Conservation (phyloP, 2,113 vertebrate species). For the Paracanthobrama guichenoti region DNA sequence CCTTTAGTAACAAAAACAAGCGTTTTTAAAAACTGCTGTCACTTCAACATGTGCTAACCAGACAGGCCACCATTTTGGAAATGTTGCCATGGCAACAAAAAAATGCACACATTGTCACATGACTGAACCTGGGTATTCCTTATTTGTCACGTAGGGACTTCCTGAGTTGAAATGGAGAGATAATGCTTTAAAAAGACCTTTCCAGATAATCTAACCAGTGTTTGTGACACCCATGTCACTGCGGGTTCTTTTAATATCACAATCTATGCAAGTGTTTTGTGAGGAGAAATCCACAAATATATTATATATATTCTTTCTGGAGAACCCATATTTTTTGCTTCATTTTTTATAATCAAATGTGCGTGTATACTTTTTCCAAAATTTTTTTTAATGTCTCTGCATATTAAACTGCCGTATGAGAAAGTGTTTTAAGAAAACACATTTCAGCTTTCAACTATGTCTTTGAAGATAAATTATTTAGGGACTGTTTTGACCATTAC, state of each 20-base stretch:
- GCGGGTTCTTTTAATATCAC: too few relatives aligned
- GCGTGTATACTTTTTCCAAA: background rate
- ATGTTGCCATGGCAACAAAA: too few relatives aligned
- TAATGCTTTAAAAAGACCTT: background rate
- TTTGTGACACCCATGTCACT: too few relatives aligned
- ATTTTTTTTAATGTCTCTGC: background rate
- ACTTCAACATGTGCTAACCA: background rate
- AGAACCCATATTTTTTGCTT: background rate
- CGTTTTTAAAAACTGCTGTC: too few relatives aligned
- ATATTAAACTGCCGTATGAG: background rate
- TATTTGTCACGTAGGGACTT: background rate
- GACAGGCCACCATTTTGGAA: too few relatives aligned
- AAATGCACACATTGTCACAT: too few relatives aligned
- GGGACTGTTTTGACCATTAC: background rate
- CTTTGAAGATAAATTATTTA: conserved; percentile 12
- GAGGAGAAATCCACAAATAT: too few relatives aligned
- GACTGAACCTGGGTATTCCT: too few relatives aligned
- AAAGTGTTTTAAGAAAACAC: background rate
- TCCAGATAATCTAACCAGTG: background rate
- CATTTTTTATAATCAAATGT: background rate
- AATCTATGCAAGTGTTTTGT: too few relatives aligned
- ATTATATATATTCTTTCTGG: background rate
- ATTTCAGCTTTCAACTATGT: background rate
- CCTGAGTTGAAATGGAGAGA: background rate
- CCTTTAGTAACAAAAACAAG: too few relatives aligned